A percentile compares a stretch with the other conserved stretches of the same genome.
These are phyloP conservation scores for Calcarius lapponicus DNA, from an alignment of 2,797 vertebrate genomes.

Conservation along the genomic window DNA sequence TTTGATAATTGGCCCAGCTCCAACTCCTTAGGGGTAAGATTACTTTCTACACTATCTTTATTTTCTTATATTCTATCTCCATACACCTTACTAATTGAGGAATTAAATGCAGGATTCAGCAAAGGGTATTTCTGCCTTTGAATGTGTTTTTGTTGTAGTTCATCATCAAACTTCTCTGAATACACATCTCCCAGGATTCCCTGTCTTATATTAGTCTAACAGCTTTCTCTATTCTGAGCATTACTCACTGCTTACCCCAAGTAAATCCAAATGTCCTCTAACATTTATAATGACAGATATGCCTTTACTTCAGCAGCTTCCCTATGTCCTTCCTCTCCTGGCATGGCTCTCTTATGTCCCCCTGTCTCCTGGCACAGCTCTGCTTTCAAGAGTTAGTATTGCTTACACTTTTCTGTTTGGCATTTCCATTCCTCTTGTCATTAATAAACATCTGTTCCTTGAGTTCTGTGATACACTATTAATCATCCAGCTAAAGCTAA, in stretches of 20 bases:
- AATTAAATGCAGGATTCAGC: background rate
- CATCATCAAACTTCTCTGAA: background rate
- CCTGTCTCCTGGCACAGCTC: conserved; percentile 9
- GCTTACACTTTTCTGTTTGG: conserved; percentile 4
- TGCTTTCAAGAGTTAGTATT: conserved; percentile 36
- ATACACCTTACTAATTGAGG: background rate
- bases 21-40: too few species aligned
- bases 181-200: background rate
- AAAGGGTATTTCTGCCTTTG: background rate
- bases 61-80: too few species aligned
- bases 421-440: background rate
- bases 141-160: background rate
- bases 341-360: background rate
- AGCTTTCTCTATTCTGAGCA: background rate
- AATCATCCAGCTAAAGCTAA: conserved; percentile 4
- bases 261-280: conserved; percentile 17
- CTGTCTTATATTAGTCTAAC: background rate
- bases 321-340: conserved; percentile 1
- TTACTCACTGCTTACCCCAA: background rate
- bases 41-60: too few species aligned
- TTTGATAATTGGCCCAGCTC: too few species aligned
- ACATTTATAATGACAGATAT: conserved; percentile 2
- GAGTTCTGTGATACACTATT: background rate
- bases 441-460: conserved; percentile 35
- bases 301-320: background rate